Evolutionary conservation across 2,113 vertebrate species (phyloP).

Genomic region (Galbula dea): DNA sequence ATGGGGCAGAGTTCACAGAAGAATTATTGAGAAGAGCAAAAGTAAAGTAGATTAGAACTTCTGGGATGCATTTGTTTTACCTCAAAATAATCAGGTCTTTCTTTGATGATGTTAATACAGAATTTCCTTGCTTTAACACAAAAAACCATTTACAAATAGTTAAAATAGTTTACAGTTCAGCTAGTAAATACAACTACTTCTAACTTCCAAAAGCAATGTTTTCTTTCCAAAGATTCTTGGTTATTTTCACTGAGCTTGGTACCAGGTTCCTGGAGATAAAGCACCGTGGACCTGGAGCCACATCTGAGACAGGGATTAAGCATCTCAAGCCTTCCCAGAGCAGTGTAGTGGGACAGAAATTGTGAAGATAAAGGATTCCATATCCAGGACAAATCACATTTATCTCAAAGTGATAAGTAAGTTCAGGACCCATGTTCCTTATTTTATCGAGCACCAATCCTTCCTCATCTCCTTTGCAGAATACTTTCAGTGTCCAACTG

Average conservation of each 20-base stretch:
- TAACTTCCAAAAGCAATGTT: not conserved
- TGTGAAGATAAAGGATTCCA: not conserved
- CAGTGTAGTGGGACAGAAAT: not conserved
- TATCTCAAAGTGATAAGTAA: not conserved
- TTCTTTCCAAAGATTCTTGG: not conserved
- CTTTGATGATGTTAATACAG: not conserved
- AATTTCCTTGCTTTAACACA: not conserved
- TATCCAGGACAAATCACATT: slow-evolving; percentile 22
- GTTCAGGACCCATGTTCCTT: not conserved
- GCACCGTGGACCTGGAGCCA: not conserved
- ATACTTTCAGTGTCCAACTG: not conserved
- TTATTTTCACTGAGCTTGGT: not conserved
- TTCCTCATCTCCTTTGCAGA: not conserved
- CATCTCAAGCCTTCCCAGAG: not conserved
- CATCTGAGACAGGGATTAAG: not conserved
- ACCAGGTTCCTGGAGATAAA: not conserved
- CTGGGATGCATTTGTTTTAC: not conserved
- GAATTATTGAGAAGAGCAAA: not conserved
- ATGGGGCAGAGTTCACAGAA: not conserved
- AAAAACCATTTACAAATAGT: not conserved
- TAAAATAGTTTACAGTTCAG: not conserved
- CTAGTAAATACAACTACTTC: not conserved
- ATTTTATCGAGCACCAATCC: not conserved
- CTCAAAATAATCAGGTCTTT: not conserved
- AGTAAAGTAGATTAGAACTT: not conserved